A percentile compares a stretch with the other conserved stretches of the same genome.
These are phyloP conservation scores for Salvelinus alpinus DNA, from an alignment of 2,113 vertebrate genomes.

Conservation along the genomic window DNA sequence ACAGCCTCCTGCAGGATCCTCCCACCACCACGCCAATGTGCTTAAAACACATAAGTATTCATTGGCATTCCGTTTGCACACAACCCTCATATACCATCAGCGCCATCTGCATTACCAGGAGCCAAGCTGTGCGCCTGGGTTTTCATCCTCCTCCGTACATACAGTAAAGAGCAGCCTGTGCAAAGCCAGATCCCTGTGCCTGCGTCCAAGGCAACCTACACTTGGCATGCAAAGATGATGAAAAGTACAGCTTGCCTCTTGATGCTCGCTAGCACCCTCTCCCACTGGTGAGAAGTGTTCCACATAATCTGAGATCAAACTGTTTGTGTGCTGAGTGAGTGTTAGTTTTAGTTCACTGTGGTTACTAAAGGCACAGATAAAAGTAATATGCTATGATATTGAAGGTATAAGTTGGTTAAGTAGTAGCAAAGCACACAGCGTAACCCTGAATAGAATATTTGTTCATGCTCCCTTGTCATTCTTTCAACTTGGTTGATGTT, in stretches of 20 bases:
- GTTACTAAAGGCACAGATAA: too few species aligned
- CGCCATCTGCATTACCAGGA: slow-evolving; percentile 73
- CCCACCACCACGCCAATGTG: slow-evolving; percentile 51
- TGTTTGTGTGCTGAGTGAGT: too few species aligned
- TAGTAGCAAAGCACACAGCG: too few species aligned
- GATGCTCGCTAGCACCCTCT: slow-evolving; percentile 44
- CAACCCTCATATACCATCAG: slow-evolving; percentile 60
- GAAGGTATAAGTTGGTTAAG: too few species aligned
- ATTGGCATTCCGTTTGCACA: slow-evolving; percentile 56
- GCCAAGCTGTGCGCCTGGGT: slow-evolving; percentile 63
- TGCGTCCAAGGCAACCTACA: slow-evolving; percentile 71
- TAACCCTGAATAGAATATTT: too few species aligned
- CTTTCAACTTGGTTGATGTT: too few species aligned
- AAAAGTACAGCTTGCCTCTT: slow-evolving; percentile 51
- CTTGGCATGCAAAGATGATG: slow-evolving; percentile 69
- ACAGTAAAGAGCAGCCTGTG: slow-evolving; percentile 51
- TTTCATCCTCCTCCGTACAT: slow-evolving; percentile 61
- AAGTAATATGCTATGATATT: too few species aligned
- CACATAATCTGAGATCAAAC: too few species aligned
- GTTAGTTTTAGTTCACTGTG: too few species aligned
- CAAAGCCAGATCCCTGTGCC: slow-evolving; percentile 29
- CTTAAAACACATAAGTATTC: slow-evolving; percentile 75
- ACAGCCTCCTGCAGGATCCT: slow-evolving; percentile 47
- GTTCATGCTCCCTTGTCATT: too few species aligned
- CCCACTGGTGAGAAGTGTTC: slow-evolving; percentile 26